Conservation (phyloP, 2,797 vertebrate species). For the Pyrocephalus nanus region DNA sequence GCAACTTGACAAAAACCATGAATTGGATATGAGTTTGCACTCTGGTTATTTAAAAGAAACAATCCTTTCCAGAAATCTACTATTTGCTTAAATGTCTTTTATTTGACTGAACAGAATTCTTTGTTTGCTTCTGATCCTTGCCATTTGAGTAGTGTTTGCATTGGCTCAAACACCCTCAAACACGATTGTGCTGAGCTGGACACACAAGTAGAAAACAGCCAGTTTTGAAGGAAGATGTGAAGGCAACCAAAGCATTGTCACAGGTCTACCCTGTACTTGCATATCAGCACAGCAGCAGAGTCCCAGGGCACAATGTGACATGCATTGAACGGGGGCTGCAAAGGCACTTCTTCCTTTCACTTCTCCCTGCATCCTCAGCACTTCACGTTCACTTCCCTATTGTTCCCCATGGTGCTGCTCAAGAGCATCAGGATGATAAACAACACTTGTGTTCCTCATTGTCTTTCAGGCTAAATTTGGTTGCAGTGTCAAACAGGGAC, state of each 20-base stretch:
- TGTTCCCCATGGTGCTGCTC: neutral
- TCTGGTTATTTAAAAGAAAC: neutral
- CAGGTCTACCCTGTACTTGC: neutral
- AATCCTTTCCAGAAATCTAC: slow-evolving; percentile 12
- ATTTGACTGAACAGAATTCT: slow-evolving; percentile 32
- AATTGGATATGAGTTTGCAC: neutral
- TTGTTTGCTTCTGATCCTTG: slow-evolving; percentile 38
- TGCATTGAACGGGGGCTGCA: neutral
- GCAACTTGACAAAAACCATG: neutral
- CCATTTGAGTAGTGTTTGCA: slow-evolving; percentile 8
- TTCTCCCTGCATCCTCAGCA: neutral
- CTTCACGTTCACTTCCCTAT: neutral
- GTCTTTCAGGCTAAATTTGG: neutral
- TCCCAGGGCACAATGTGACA: neutral
- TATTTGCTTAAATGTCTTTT: slow-evolving; percentile 38
- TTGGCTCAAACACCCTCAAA: slow-evolving; percentile 17
- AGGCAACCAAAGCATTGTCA: neutral
- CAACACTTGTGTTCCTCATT: neutral
- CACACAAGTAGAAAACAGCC: neutral
- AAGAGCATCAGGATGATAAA: neutral
- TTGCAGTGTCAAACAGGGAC: neutral
- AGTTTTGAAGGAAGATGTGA: neutral
- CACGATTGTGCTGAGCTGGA: neutral
- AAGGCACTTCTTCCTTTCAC: neutral
- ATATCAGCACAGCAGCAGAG: fast-evolving